Conservation (phyloP, 2,113 vertebrate genomes). For the Dendropsophus ebraccatus region DNA sequence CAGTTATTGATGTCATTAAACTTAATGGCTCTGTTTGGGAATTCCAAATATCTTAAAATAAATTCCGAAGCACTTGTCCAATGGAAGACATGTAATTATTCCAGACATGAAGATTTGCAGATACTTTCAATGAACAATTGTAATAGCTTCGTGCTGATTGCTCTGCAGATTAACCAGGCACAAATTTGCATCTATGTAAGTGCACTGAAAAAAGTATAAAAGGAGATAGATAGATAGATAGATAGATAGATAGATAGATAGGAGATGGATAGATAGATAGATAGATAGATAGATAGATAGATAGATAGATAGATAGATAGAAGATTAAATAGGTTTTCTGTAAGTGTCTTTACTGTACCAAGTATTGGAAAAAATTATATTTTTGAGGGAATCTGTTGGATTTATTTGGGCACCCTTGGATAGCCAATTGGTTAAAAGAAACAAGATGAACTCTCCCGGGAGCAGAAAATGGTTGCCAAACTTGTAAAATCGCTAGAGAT, state of each 20-base stretch:
- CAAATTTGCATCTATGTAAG: neutral
- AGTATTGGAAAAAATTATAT: too few species aligned
- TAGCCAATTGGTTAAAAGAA: too few species aligned
- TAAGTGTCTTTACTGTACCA: too few species aligned
- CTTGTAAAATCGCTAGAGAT: too few species aligned
- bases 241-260: neutral
- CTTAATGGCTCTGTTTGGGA: conserved; percentile 33
- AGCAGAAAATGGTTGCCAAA: too few species aligned
- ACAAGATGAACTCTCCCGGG: too few species aligned
- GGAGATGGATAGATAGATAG: neutral
- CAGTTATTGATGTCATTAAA: conserved; percentile 47
- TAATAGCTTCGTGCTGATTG: neutral
- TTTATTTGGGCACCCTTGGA: too few species aligned
- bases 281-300: conserved; percentile 12
- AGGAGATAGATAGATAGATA: neutral
- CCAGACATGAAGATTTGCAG: conserved; percentile 14
- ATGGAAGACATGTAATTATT: neutral
- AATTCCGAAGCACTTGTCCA: conserved; percentile 23
- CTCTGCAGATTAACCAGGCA: neutral
- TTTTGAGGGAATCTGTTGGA: too few species aligned
- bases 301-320: neutral
- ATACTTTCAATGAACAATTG: conserved; percentile 13
- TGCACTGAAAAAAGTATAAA: neutral
- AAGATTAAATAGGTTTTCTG: too few species aligned
- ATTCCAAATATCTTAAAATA: conserved; percentile 38